Evolutionary conservation across 2,113 vertebrate genomes (phyloP), one percentile per base, ranked within the genome.

Genomic region (Scortum barcoo): DNA sequence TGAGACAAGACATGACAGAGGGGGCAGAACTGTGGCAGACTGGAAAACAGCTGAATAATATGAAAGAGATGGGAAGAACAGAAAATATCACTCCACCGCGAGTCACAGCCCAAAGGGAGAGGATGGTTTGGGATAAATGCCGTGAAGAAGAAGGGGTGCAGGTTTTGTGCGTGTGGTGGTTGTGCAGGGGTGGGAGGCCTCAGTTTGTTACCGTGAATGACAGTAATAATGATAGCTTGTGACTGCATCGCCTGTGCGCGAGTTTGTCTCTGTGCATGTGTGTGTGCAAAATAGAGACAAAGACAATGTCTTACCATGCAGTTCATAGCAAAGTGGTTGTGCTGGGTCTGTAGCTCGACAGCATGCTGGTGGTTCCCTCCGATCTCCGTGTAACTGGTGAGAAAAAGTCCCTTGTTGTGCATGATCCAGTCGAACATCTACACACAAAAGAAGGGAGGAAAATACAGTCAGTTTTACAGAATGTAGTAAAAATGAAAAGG

Each of bases 351-450:
- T 83, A 99, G 97, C 86, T 99, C 98, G 83, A 98, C 96, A 0
- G 98, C 97, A 0, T 99, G 98, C 53, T 97, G 97, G 74, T 99
- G 97, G 92, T 97, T 98, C 87, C 96, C 96, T 72, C 98, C 98
- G 0, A 99, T 99, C 93, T 99, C 98, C 0, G 98, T 99, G 93
- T 99, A 99, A 88, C 96, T 98, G 88, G 97, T 99, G 91, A 99
- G 94, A 92, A 99, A 99, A 80, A 99, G 96, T 68, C 97, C 97
- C 93, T 99, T 99, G 95, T 99, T 99, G 96, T 99, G 98, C 93
- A 98, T 97, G 94, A 99, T 99, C 98, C 98, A 99, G 95, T 99
- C 98, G 87, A 99, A 99, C 98, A 99, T 99, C 98, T 99, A 85
- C 42, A 72, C 9, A 63, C 2, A 6, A 0, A 77, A 80, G 86